These are phyloP conservation scores for Cloeon dipterum DNA, from an alignment of 2,888 invertebrate genomes.

Conservation along the genomic window DNA sequence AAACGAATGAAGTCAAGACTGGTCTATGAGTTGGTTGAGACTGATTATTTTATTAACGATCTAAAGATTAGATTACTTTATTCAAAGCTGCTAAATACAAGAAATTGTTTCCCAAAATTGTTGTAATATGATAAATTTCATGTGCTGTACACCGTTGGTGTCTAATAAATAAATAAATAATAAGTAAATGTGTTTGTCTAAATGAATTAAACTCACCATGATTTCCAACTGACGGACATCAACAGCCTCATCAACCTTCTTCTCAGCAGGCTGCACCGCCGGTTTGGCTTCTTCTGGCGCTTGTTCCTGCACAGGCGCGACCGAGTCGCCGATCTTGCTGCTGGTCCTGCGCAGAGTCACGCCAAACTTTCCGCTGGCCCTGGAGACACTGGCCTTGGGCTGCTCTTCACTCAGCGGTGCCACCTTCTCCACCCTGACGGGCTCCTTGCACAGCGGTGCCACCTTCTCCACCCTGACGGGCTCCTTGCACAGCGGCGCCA, in stretches of 20 bases:
- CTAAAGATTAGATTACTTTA: too few relatives aligned
- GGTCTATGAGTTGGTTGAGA: too few relatives aligned
- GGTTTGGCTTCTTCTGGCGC: slow-evolving; percentile 1
- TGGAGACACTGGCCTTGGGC: slow-evolving; percentile 9
- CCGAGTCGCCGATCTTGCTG: slow-evolving; percentile 19
- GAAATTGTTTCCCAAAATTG: too few relatives aligned
- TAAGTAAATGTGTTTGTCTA: too few relatives aligned
- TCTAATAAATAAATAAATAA: too few relatives aligned
- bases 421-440: neutral
- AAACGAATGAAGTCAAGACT: too few relatives aligned
- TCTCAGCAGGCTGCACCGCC: slow-evolving; percentile 19
- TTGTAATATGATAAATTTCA: too few relatives aligned
- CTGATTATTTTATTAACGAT: too few relatives aligned
- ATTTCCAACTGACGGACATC: slow-evolving; percentile 45
- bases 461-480: too few relatives aligned
- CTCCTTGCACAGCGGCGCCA: slow-evolving; percentile 1
- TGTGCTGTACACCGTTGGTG: too few relatives aligned
- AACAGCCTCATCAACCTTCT: slow-evolving; percentile 41
- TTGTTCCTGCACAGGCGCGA: slow-evolving; percentile 1
- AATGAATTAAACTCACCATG: slow-evolving; percentile 39
- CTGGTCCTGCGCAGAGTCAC: slow-evolving; percentile 36
- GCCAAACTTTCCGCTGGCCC: slow-evolving; percentile 39
- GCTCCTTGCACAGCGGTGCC: too few relatives aligned
- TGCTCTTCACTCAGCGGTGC: slow-evolving; percentile 1
- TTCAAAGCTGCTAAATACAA: too few relatives aligned